A percentile compares a stretch with the other conserved stretches of the same genome.
Evolutionary conservation across 2,113 vertebrate species (phyloP).

Genomic region (Ammodytes marinus): DNA sequence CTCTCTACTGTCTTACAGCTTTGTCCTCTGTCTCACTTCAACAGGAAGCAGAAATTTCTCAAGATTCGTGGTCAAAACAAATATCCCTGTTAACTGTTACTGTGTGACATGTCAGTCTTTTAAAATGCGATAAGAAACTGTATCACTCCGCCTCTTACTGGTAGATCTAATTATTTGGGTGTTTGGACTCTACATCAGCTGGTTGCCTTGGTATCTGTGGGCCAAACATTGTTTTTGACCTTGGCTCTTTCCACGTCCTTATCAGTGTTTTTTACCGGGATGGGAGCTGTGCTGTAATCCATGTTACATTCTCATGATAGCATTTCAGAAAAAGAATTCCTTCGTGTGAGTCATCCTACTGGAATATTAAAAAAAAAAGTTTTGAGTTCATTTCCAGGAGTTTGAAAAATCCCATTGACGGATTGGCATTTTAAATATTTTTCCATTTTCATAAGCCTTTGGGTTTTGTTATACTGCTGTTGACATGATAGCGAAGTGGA

Average conservation of each 20-base stretch:
- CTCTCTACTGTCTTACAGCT: background rate
- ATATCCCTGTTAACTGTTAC: background rate
- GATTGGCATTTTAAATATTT: conserved; percentile 7
- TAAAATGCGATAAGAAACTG: conserved; percentile 17
- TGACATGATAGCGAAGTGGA: conserved; percentile 53
- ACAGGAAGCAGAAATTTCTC: conserved; percentile 8
- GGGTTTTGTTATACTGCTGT: conserved; percentile 19
- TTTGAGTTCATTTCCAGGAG: conserved; percentile 11
- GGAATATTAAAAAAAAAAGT: background rate
- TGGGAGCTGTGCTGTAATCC: conserved; percentile 42
- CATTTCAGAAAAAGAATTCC: conserved; percentile 5
- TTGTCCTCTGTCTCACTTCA: conserved; percentile 11
- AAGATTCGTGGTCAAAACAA: conserved; percentile 8
- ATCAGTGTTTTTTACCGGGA: conserved; percentile 55
- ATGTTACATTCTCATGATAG: conserved; percentile 30
- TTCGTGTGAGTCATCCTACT: background rate
- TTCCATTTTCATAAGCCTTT: conserved; percentile 24
- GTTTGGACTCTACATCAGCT: conserved; percentile 38
- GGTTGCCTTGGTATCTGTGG: conserved; percentile 37
- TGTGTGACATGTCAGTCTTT: conserved; percentile 31
- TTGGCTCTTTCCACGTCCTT: conserved; percentile 36
- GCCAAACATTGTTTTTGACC: conserved; percentile 48
- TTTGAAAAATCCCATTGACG: background rate
- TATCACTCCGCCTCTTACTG: background rate
- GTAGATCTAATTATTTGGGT: conserved; percentile 26